phyloP scores from a whole-genome alignment of 2,113 vertebrate genomes.

The Pterocles orientalis region DNA sequence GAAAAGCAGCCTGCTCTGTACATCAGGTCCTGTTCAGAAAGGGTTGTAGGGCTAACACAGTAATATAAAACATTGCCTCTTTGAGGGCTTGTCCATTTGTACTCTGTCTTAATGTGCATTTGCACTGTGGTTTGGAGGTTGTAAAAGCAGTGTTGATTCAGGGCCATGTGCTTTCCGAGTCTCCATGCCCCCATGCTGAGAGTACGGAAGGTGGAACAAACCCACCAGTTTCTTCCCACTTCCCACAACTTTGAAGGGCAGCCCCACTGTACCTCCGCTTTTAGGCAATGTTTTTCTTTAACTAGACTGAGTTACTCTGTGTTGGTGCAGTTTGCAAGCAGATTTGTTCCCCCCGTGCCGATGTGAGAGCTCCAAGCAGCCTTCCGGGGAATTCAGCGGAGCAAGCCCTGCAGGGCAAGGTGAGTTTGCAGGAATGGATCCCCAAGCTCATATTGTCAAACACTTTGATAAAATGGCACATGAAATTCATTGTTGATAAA shows the following conservation, averaged over 20 bases:
- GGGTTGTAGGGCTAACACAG: background rate
- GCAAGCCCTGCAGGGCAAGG: background rate
- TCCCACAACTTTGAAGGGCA: background rate
- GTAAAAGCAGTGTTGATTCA: background rate
- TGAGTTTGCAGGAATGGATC: background rate
- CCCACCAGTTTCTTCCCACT: background rate
- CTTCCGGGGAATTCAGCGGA: background rate
- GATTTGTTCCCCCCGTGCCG: background rate
- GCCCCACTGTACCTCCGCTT: background rate
- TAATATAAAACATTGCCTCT: background rate
- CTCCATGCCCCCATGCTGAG: background rate
- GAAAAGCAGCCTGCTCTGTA: background rate
- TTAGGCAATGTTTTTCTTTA: background rate
- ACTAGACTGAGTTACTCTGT: background rate
- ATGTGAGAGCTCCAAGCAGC: background rate
- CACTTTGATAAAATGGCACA: background rate
- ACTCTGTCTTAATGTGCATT: background rate
- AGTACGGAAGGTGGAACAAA: background rate
- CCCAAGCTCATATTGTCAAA: background rate
- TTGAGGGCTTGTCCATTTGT: background rate
- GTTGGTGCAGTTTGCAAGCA: background rate
- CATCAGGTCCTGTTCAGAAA: background rate
- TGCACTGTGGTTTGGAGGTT: background rate
- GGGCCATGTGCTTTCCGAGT: background rate
- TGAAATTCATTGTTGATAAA: slow-evolving; percentile 35